A percentile compares a stretch with the other conserved stretches of the same genome.
phyloP scores from a whole-genome alignment of 2,888 invertebrate species.

The Atrina japonica region DNA sequence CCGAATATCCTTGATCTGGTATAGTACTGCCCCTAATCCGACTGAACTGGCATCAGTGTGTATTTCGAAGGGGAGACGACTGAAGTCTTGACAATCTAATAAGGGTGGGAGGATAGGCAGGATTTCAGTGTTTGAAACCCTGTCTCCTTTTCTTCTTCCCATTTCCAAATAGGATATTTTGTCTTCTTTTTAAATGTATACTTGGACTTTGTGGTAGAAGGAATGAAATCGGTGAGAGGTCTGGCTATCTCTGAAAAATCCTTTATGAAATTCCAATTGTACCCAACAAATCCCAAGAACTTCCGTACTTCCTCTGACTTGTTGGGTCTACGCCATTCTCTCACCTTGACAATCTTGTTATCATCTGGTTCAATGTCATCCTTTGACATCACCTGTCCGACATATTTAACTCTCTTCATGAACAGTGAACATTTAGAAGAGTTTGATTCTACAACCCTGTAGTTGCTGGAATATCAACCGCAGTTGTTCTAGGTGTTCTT shows the following conservation, averaged over 20 bases:
- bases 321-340: constrained; percentile 27
- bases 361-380: too few species aligned
- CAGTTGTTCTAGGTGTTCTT: too few species aligned
- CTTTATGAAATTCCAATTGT: constrained; percentile 38
- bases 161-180: constrained; percentile 1
- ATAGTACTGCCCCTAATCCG: constrained; percentile 37
- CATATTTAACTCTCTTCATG: too few species aligned
- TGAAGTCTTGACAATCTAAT: constrained; percentile 31
- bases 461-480: too few species aligned
- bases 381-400: constrained; percentile 12
- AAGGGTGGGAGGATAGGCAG: constrained; percentile 18
- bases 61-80: constrained; percentile 24
- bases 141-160: constrained; percentile 20
- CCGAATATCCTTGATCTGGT: neutral
- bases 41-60: too few species aligned
- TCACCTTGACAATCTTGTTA: constrained; percentile 20
- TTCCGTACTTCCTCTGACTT: constrained; percentile 24
- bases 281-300: too few species aligned
- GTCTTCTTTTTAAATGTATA: constrained; percentile 9
- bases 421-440: too few species aligned
- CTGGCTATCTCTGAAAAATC: constrained; percentile 28
- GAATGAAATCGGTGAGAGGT: constrained; percentile 21
- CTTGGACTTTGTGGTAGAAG: constrained; percentile 22
- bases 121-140: constrained; percentile 20
- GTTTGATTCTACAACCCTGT: too few species aligned